Evolutionary conservation across 2,797 vertebrate species (phyloP), one percentile per base, ranked within the genome.

Genomic region (Sylvia borin): DNA sequence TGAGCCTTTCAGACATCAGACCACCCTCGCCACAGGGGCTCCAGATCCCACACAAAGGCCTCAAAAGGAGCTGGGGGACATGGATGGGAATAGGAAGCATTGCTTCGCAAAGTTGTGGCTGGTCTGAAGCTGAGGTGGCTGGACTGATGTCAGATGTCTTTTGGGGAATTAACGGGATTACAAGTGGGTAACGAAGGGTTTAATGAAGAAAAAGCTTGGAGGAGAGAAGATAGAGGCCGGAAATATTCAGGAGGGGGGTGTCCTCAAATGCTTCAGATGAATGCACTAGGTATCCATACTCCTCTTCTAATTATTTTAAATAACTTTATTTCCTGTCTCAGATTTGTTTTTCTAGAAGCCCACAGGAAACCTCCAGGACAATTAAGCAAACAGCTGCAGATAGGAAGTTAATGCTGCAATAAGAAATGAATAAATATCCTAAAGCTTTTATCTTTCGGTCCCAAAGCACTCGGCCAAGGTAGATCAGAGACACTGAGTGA

Each of bases 341-440:
- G 43, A 65, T 91, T 93, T 94, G 50, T 91, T 95, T 88, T 94
- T 66, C 78, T 85, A 90, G 85, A 90, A 95, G 38, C 65, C 72
- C 85, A 85, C 77, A 82, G 92, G 86, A 95, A 96, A 94, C 48
- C 53, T 89, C 67, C 68, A 85, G 79, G 92, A 93, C 87, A 94
- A 92, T 68, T 51, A 90, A n/a, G 51, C 0, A 5, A 95, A 85
- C 87, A 92, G 91, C 85, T 95, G 91, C 85, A 91, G 75, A 83
- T 36, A 89, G 88, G 38, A 95, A 94, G 78, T 65, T 71, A 92
- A 83, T 73, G 34, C 57, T 75, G 43, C 68, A 93, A 42, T 74
- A 83, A 93, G 71, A 94, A 91, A 88, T 43, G 9, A 88, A 90
- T 72, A 90, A 92, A 90, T 85, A 90, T 32, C 70, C 61, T 77